Conservation (phyloP, 2,113 vertebrate genomes). For the Noturus placidus region DNA sequence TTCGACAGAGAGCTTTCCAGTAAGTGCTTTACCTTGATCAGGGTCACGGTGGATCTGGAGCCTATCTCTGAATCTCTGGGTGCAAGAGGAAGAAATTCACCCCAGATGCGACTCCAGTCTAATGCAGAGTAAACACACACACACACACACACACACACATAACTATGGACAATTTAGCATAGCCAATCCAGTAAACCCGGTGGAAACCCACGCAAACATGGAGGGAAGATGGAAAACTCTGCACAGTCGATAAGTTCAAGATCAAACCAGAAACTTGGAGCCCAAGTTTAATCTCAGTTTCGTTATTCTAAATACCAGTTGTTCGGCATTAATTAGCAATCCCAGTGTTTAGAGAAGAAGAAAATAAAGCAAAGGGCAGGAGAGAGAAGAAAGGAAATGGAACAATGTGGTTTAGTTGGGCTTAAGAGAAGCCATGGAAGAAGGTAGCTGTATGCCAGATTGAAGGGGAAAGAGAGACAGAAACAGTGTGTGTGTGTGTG, state of each 20-base stretch:
- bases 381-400: background rate
- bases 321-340: background rate
- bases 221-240: background rate
- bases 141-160: background rate
- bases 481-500: background rate
- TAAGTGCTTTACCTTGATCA: background rate
- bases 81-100: background rate
- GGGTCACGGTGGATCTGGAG: background rate
- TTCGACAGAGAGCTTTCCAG: background rate
- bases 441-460: background rate
- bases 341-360: background rate
- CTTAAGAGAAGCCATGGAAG: background rate
- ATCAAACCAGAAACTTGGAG: background rate
- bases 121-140: background rate
- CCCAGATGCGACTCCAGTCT: background rate
- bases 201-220: background rate
- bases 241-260: background rate
- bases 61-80: background rate
- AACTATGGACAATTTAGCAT: background rate
- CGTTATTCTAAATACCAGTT: background rate
- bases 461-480: conserved; percentile 4
- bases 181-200: background rate
- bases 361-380: background rate
- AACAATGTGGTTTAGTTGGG: background rate
- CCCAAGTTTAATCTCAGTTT: background rate